Evolutionary conservation across 2,888 invertebrate species (phyloP).

Genomic region (Parnassius smintheus): DNA sequence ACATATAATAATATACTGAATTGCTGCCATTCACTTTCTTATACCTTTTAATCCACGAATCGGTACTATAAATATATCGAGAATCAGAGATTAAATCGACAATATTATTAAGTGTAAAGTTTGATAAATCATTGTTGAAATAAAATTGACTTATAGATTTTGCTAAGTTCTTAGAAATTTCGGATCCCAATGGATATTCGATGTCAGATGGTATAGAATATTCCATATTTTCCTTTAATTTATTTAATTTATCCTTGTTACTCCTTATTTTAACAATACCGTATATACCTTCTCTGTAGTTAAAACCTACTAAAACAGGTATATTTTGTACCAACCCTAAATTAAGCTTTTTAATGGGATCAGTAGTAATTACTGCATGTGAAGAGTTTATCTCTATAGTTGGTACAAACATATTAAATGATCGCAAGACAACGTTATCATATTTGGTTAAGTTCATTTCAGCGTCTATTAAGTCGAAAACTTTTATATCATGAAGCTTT

Average conservation of each 20-base stretch:
- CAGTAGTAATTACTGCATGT: conserved; percentile 46
- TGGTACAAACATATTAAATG: conserved; percentile 49
- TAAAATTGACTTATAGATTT: conserved; percentile 30
- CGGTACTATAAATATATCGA: conserved; percentile 30
- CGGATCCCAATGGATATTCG: conserved; percentile 35
- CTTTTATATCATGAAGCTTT: conserved; percentile 32
- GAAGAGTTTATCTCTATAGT: conserved; percentile 49
- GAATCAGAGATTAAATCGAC: conserved; percentile 33
- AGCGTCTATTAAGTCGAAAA: conserved; percentile 37
- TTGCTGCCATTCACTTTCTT: conserved; percentile 27
- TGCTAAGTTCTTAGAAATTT: conserved; percentile 32
- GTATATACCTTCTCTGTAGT: conserved; percentile 51
- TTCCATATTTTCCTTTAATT: conserved; percentile 36
- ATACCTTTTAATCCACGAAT: conserved; percentile 33
- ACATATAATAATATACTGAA: conserved; percentile 33
- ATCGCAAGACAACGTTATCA: conserved; percentile 33
- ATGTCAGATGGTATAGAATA: conserved; percentile 39
- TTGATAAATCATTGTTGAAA: conserved; percentile 18
- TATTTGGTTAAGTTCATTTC: conserved; percentile 32
- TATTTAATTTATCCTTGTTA: conserved; percentile 21
- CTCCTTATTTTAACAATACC: conserved; percentile 3
- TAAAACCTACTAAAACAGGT: conserved; percentile 59
- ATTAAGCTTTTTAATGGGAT: conserved; percentile 40
- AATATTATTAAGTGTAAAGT: conserved; percentile 29
- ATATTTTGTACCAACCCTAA: conserved; percentile 47